Base-by-base conservation (phyloP, 2,113 vertebrate species). In the Promerops cafer region DNA sequence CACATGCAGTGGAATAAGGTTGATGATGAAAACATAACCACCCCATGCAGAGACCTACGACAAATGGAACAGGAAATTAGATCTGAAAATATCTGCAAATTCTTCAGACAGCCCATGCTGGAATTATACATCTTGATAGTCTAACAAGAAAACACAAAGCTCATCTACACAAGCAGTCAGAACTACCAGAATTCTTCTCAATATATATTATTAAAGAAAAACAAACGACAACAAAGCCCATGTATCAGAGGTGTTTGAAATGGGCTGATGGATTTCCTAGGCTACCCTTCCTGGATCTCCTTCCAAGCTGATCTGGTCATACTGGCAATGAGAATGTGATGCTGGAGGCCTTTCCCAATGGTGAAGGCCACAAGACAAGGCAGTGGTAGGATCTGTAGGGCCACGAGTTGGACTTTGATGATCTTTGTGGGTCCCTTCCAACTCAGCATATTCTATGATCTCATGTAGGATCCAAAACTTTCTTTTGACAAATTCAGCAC, bases 11-110 rank as follows among this genome's bases (percentile, higher is more conserved):
- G 99, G 99, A 96, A 99, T 99, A 96, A 99, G 98, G 97, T 99
- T 99, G 98, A 99, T 99, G 93, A 99, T 99, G 91, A 99, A 99
- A 87, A 99, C 99, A 79, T 99, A 99, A 80, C 99, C 99, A 97
- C 99, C 99, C 99, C 99, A 99, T n/a, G 99, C 99, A 63, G 99
- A 99, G 83, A 99, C 99, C 99, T 99, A 83, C 1, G 83, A 96
- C 65, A 93, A 96, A 97, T 39, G 14, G 90, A 96, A 97, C 4
- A 64, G 16, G 44, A 96, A 87, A 83, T 76, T 8, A 96, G 66
- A 91, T 16, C 50, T 66, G 24, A 88, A 83, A 95, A 56, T 65
- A 94, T 1, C 59, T 79, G 61, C n/a, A 68, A 16, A 42, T 80
- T 82, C 59, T 69, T 61, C 60, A 6, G 20, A 56, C 16, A 82